Evolutionary conservation across 2,113 vertebrate species (phyloP).

Genomic region (Pandion haliaetus): DNA sequence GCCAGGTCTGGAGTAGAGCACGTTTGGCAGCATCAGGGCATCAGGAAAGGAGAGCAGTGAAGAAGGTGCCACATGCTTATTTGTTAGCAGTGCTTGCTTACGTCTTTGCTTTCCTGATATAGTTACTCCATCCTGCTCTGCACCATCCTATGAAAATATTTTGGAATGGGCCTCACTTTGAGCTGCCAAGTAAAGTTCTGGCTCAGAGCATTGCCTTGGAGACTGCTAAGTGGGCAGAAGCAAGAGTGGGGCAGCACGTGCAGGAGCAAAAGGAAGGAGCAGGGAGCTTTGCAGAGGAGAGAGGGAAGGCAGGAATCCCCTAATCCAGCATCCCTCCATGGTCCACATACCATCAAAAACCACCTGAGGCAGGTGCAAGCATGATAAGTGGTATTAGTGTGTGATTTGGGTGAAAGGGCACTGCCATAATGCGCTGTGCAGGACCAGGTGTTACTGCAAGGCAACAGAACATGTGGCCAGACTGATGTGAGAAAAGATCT

Average conservation of each 20-base stretch:
- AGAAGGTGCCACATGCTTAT: background rate
- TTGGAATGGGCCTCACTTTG: background rate
- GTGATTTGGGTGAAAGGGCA: background rate
- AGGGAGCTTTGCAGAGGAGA: background rate
- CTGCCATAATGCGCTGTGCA: background rate
- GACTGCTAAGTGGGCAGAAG: background rate
- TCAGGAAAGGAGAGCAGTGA: background rate
- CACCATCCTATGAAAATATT: background rate
- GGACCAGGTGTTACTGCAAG: background rate
- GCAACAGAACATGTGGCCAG: background rate
- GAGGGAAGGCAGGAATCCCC: background rate
- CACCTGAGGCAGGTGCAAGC: background rate
- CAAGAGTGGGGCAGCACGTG: background rate
- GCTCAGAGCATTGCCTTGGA: background rate
- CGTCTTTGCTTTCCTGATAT: background rate
- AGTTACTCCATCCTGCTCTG: background rate
- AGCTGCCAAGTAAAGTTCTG: background rate
- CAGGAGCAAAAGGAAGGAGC: background rate
- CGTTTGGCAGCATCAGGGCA: background rate
- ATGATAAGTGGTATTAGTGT: fast-evolving
- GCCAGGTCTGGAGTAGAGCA: background rate
- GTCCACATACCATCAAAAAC: too few relatives aligned
- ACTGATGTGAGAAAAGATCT: background rate
- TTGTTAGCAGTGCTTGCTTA: background rate
- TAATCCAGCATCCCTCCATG: background rate